phyloP scores from a whole-genome alignment of 2,113 vertebrate species.

The Ariopsis seemanni region DNA sequence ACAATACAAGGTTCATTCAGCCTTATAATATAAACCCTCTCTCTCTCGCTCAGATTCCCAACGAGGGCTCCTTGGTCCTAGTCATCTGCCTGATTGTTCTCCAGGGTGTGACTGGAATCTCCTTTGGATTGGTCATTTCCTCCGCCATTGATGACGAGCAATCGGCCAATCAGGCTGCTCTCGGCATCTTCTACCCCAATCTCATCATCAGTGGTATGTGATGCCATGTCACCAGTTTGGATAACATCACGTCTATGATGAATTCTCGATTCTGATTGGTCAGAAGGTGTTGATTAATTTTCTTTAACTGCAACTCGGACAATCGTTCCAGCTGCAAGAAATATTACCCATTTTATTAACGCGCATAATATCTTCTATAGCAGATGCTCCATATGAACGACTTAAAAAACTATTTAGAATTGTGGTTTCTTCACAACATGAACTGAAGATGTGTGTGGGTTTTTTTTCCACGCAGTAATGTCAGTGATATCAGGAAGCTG shows the following conservation, averaged over 20 bases:
- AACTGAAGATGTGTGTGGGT: background rate
- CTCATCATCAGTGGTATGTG: conserved; percentile 73
- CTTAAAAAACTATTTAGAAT: background rate
- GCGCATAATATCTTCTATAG: background rate
- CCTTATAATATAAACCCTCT: background rate
- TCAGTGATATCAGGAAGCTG: too few relatives aligned
- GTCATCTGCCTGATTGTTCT: conserved; percentile 73
- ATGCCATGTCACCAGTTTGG: background rate
- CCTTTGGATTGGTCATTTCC: conserved; percentile 77
- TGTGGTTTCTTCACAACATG: background rate
- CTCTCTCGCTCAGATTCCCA: conserved; percentile 65
- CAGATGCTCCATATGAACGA: too few relatives aligned
- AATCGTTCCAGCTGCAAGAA: background rate
- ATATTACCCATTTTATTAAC: too few relatives aligned
- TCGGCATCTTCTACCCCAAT: conserved; percentile 80
- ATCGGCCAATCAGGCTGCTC: conserved; percentile 75
- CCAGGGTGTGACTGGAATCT: conserved; percentile 74
- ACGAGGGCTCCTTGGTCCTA: conserved; percentile 72
- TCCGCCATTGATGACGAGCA: conserved; percentile 77
- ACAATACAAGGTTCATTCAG: background rate
- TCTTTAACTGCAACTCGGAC: background rate
- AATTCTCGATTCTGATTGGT: background rate
- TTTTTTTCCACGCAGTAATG: too few relatives aligned
- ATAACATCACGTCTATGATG: background rate
- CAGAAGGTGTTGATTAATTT: background rate